Evolutionary conservation across 2,113 vertebrate species (phyloP).

Genomic region (Gasterosteus nipponicus): DNA sequence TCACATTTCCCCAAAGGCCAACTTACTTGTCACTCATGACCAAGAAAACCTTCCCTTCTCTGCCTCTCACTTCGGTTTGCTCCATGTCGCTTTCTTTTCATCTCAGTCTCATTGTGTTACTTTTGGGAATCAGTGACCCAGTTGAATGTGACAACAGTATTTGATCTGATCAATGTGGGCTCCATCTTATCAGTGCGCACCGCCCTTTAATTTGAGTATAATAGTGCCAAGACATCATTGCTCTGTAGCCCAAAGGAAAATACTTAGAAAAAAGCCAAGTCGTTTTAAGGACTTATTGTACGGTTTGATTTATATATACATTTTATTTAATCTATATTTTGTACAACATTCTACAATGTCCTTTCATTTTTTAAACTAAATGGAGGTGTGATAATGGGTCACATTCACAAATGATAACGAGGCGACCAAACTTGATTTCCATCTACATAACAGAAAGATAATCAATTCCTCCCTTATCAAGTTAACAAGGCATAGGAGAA

Average conservation of each 20-base stretch:
- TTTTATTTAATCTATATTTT: not conserved
- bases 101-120: constrained; percentile 13
- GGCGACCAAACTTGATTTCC: constrained; percentile 20
- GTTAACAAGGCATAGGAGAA: constrained; percentile 25
- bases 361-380: not conserved
- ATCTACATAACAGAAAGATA: constrained; percentile 34
- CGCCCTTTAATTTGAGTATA: not conserved
- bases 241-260: not conserved
- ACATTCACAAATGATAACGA: constrained; percentile 1
- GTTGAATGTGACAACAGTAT: constrained; percentile 5
- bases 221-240: not conserved
- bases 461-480: constrained; percentile 45
- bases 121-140: constrained; percentile 4
- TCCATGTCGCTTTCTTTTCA: not conserved
- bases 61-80: constrained; percentile 8
- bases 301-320: no score
- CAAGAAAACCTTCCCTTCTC: constrained; percentile 25
- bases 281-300: no score
- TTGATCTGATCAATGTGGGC: constrained; percentile 1
- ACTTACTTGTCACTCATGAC: constrained; percentile 51
- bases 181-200: not conserved
- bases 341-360: not conserved
- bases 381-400: not conserved
- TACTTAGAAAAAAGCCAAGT: no score
- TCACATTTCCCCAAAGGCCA: constrained; percentile 55